Conservation (phyloP, 2,888 invertebrate species). For the Lordiphosa andalusiaca region DNA sequence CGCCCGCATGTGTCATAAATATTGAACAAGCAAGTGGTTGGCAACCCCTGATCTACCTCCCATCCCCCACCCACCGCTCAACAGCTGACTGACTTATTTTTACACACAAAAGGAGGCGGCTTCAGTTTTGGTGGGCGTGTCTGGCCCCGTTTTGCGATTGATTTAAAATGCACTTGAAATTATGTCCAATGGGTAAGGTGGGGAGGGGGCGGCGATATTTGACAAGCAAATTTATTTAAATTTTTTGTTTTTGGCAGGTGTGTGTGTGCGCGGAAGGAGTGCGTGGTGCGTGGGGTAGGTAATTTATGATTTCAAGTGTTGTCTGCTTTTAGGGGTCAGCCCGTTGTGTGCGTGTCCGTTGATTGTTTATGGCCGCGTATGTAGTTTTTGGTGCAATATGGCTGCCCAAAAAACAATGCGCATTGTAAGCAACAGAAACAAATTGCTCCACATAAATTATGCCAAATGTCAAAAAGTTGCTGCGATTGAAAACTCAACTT, state of each 20-base stretch:
- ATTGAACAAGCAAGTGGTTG: constrained; percentile 50
- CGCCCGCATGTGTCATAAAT: constrained; percentile 66
- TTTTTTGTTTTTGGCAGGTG: constrained; percentile 51
- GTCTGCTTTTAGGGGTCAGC: constrained; percentile 58
- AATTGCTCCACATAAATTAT: constrained; percentile 57
- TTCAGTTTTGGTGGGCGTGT: constrained; percentile 27
- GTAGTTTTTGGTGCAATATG: constrained; percentile 37
- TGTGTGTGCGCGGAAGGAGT: constrained; percentile 42
- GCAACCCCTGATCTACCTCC: neutral
- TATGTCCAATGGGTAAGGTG: constrained; percentile 25
- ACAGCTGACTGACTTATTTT: constrained; percentile 17
- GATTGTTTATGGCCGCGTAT: constrained; percentile 58
- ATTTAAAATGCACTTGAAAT: constrained; percentile 64
- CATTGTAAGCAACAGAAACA: constrained; percentile 35
- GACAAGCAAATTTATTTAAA: constrained; percentile 49
- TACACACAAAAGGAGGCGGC: constrained; percentile 3
- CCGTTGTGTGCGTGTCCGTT: constrained; percentile 28
- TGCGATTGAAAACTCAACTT: constrained; percentile 27
- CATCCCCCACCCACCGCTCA: constrained; percentile 14
- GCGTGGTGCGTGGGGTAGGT: constrained; percentile 35
- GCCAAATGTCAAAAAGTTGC: constrained; percentile 43
- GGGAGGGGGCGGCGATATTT: constrained; percentile 6
- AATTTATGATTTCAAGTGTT: constrained; percentile 57
- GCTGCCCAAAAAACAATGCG: constrained; percentile 31
- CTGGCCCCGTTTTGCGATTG: constrained; percentile 45